Conservation (phyloP, 2,113 vertebrate species). For the Neolamprologus falcicula region DNA sequence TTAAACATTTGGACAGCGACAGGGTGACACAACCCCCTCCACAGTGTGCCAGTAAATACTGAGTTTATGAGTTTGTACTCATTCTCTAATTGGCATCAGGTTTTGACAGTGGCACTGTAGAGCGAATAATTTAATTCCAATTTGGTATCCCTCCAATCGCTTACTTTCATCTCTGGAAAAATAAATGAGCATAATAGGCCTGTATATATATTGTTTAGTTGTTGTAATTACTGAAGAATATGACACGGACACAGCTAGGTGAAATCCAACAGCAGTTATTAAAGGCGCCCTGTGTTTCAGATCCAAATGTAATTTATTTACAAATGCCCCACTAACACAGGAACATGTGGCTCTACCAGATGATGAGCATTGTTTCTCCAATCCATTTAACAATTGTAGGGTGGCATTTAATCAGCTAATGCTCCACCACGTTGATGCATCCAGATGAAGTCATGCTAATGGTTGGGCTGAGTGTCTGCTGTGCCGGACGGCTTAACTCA, state of each 20-base stretch:
- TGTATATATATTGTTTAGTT: neutral
- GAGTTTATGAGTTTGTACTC: slow-evolving; percentile 52
- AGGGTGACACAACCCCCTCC: neutral
- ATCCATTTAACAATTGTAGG: neutral
- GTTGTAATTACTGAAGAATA: neutral
- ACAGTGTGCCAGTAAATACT: slow-evolving; percentile 23
- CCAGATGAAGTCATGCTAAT: slow-evolving; percentile 42
- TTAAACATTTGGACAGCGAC: slow-evolving; percentile 21
- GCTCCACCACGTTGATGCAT: slow-evolving; percentile 7
- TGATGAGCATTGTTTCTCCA: neutral
- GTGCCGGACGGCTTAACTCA: slow-evolving; percentile 34
- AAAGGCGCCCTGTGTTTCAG: neutral
- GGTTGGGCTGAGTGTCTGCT: slow-evolving; percentile 26
- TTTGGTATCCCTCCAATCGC: slow-evolving; percentile 33
- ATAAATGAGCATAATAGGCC: neutral
- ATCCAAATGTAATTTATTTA: neutral
- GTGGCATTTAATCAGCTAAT: slow-evolving; percentile 63
- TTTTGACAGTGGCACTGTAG: slow-evolving; percentile 26
- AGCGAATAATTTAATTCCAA: slow-evolving; percentile 32
- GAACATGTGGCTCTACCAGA: neutral
- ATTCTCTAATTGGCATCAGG: slow-evolving; percentile 49
- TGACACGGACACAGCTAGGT: neutral
- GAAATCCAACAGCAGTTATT: neutral
- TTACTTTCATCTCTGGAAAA: neutral
- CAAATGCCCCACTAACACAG: neutral